Percentiles rank a stretch among this genome's conserved stretches.
Evolutionary conservation across 2,113 vertebrate species (phyloP).

Genomic region (Cryptotis parvus): DNA sequence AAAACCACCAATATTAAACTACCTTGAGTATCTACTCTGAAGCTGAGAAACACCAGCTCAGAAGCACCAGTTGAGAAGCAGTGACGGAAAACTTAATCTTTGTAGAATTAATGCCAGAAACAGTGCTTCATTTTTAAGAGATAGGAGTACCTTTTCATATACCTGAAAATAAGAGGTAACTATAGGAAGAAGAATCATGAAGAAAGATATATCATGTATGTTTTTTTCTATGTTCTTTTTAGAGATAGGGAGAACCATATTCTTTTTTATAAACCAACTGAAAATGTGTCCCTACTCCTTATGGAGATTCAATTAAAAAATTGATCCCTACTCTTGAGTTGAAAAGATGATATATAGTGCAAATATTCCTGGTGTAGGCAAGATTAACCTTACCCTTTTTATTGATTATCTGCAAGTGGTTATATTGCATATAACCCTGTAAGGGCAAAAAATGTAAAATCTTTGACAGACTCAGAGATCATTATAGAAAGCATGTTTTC

Average conservation of each 20-base stretch:
- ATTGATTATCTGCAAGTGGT: background rate
- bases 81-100: background rate
- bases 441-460: background rate
- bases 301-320: background rate
- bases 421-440: background rate
- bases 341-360: background rate
- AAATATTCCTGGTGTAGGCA: constrained; percentile 10
- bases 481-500: constrained; percentile 25
- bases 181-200: background rate
- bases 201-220: background rate
- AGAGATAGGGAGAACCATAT: background rate
- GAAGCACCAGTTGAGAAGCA: background rate
- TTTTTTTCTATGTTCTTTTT: background rate
- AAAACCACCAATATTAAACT: background rate
- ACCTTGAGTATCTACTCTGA: too few species aligned
- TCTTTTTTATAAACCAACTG: constrained; percentile 19
- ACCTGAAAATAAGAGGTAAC: background rate
- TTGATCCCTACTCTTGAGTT: background rate
- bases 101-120: constrained; percentile 1
- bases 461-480: background rate
- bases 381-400: background rate
- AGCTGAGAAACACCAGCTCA: too few species aligned
- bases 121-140: constrained; percentile 50
- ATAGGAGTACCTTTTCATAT: background rate
- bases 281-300: too few species aligned